Conservation (phyloP, 2,888 invertebrate species). For the Agrochola lota region DNA sequence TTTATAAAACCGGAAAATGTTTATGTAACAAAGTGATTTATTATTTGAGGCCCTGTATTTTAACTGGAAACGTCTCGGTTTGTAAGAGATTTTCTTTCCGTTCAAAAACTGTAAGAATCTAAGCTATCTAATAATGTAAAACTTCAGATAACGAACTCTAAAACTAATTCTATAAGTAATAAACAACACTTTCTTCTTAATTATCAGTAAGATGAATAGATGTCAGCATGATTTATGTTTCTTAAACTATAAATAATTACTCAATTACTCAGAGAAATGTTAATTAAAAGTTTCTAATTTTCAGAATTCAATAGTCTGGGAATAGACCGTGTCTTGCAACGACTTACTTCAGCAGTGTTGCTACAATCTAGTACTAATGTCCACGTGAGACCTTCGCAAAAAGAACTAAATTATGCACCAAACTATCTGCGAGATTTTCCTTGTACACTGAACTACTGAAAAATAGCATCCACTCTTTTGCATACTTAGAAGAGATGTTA, state of each 20-base stretch:
- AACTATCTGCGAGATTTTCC: neutral
- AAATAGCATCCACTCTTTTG: conserved; percentile 46
- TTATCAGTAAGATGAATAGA: conserved; percentile 7
- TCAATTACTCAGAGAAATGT: conserved; percentile 34
- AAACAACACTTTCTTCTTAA: conserved; percentile 28
- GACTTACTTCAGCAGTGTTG: neutral
- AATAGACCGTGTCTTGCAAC: conserved; percentile 3
- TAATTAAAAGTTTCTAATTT: conserved; percentile 46
- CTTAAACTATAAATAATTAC: conserved; percentile 49
- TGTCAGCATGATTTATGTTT: conserved; percentile 26
- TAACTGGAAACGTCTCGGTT: neutral
- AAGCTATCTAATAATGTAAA: neutral
- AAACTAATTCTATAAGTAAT: neutral
- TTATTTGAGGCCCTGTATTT: neutral
- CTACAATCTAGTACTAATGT: neutral
- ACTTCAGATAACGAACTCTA: no score
- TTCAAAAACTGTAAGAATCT: neutral
- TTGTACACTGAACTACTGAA: neutral
- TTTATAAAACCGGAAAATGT: neutral
- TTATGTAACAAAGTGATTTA: neutral
- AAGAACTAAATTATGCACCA: neutral
- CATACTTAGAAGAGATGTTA: conserved; percentile 16
- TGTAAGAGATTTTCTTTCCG: neutral
- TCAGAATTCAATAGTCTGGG: conserved; percentile 34
- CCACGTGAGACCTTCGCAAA: neutral